Conservation (phyloP, 2,888 invertebrate species). For the Neoitamus cyanurus region DNA sequence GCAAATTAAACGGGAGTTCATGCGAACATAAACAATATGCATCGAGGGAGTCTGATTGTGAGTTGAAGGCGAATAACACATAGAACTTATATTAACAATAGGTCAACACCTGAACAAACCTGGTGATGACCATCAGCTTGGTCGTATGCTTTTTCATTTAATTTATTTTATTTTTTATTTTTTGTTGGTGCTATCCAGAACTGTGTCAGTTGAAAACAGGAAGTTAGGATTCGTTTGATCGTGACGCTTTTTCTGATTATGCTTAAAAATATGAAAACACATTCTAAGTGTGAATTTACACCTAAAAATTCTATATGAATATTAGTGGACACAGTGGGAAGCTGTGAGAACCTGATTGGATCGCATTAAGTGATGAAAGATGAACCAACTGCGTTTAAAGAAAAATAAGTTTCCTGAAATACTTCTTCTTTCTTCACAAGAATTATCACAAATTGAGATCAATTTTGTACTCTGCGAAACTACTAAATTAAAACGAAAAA, state of each 20-base stretch:
- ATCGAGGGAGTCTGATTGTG: background rate
- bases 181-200: background rate
- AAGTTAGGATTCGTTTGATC: background rate
- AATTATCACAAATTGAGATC: too few species aligned
- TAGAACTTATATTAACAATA: background rate
- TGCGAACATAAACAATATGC: conserved; percentile 21
- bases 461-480: too few species aligned
- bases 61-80: conserved; percentile 5
- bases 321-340: too few species aligned
- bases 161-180: too few species aligned
- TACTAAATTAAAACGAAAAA: too few species aligned
- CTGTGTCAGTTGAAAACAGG: conserved; percentile 22
- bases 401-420: too few species aligned
- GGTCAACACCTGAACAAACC: conserved; percentile 13
- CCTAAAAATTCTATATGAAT: too few species aligned
- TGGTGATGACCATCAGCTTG: background rate
- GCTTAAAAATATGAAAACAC: background rate
- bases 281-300: too few species aligned
- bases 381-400: too few species aligned
- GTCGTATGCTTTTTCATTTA: background rate
- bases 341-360: too few species aligned
- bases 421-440: too few species aligned
- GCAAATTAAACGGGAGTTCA: background rate
- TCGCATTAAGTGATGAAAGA: too few species aligned
- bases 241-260: background rate